phyloP scores from a whole-genome alignment of 2,797 vertebrate genomes.

The Centropyge bicolor region DNA sequence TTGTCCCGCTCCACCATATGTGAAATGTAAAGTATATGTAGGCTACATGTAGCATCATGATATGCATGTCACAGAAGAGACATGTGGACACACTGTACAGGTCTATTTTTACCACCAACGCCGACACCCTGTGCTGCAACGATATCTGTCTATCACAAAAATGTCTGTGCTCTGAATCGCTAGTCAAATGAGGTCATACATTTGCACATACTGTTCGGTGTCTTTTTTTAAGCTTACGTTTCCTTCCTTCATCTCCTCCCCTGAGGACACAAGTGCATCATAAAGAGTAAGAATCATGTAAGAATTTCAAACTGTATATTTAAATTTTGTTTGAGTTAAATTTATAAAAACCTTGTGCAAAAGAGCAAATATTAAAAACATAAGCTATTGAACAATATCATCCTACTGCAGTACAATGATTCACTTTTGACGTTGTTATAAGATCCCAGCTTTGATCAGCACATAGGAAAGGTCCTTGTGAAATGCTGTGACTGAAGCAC shows the following conservation, averaged over 20 bases:
- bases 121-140: conserved; percentile 3
- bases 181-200: conserved; percentile 2
- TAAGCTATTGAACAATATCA: not conserved
- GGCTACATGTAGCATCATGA: not conserved
- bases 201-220: conserved; percentile 22
- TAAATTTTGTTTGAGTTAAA: not conserved
- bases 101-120: conserved; percentile 39
- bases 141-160: not conserved
- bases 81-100: conserved; percentile 24
- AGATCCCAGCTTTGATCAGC: not conserved
- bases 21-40: not conserved
- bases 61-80: conserved; percentile 7
- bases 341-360: not conserved
- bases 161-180: conserved; percentile 17
- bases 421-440: not conserved
- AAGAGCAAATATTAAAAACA: not conserved
- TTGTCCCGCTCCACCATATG: too few relatives aligned
- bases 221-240: not conserved
- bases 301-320: not conserved
- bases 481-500: not conserved
- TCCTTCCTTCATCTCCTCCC: not conserved
- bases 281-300: not conserved
- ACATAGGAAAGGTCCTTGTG: not conserved
- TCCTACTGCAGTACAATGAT: not conserved
- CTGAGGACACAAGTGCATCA: not conserved